These are phyloP conservation scores for Morinoia aosen DNA, from an alignment of 2,888 invertebrate species.

Conservation along the genomic window DNA sequence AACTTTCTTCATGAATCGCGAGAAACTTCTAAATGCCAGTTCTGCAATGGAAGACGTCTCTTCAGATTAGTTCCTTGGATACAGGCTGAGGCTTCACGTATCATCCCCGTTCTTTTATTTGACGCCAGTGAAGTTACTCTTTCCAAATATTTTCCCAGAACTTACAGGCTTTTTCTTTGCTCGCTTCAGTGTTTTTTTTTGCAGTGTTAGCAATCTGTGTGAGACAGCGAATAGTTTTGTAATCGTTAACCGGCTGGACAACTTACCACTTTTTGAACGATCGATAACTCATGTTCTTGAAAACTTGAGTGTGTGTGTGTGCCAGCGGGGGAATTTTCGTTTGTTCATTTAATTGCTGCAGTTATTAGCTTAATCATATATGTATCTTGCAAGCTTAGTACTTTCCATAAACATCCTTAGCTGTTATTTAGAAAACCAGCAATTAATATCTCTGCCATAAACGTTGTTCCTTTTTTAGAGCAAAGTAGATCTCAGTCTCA, in stretches of 20 bases:
- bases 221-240: not conserved
- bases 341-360: not conserved
- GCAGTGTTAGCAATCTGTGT: not conserved
- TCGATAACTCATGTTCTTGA: not conserved
- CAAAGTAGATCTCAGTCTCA: too few species aligned
- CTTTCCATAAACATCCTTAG: not conserved
- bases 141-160: not conserved
- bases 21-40: not conserved
- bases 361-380: not conserved
- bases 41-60: not conserved
- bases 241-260: not conserved
- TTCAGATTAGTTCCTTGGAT: not conserved
- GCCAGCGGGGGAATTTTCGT: not conserved
- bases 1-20: not conserved
- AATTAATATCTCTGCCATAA: too few species aligned
- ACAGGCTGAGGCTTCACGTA: not conserved
- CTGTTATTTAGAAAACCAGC: not conserved
- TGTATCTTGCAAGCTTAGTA: not conserved
- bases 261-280: not conserved
- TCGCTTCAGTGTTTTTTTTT: not conserved
- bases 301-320: not conserved
- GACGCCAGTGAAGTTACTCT: not conserved
- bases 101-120: not conserved
- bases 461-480: too few species aligned
- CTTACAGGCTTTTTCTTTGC: not conserved